These are phyloP conservation scores for Cherax quadricarinatus DNA, from an alignment of 1,140 invertebrate species.

Conservation along the genomic window DNA sequence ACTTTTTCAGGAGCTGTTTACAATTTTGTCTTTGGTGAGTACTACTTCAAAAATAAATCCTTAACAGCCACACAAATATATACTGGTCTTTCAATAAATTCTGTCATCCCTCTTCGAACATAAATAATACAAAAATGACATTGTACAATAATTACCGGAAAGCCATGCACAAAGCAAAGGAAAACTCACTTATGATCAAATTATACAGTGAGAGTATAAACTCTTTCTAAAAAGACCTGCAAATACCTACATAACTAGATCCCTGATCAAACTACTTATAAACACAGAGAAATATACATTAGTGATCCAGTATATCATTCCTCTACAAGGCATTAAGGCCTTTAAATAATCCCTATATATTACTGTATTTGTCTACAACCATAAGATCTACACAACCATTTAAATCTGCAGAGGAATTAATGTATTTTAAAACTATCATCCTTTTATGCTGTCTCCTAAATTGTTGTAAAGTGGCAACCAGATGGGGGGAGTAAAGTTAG, in stretches of 20 bases:
- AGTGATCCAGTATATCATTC: not conserved
- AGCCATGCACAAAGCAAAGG: not conserved
- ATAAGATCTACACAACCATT: not conserved
- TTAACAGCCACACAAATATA: slow-evolving; percentile 5
- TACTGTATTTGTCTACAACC: too few species aligned
- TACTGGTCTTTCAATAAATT: not conserved
- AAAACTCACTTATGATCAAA: not conserved
- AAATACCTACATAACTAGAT: not conserved
- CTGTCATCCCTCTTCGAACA: not conserved
- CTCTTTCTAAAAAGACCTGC: not conserved
- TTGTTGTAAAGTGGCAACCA: too few species aligned
- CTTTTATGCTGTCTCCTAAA: too few species aligned
- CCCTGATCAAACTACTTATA: not conserved
- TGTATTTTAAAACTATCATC: too few species aligned
- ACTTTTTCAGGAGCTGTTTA: slow-evolving; percentile 3
- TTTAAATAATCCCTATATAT: too few species aligned
- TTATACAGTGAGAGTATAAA: not conserved
- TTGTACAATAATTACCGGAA: not conserved
- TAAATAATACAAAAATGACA: not conserved
- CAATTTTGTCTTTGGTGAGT: slow-evolving; percentile 26
- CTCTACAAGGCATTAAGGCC: not conserved
- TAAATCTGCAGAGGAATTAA: too few species aligned
- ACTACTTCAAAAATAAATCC: slow-evolving; percentile 34
- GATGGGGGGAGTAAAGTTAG: too few species aligned
- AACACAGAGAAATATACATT: not conserved